These are phyloP conservation scores for Brachionus sp. DNA, from an alignment of 1,140 invertebrate genomes.

Conservation along the genomic window DNA sequence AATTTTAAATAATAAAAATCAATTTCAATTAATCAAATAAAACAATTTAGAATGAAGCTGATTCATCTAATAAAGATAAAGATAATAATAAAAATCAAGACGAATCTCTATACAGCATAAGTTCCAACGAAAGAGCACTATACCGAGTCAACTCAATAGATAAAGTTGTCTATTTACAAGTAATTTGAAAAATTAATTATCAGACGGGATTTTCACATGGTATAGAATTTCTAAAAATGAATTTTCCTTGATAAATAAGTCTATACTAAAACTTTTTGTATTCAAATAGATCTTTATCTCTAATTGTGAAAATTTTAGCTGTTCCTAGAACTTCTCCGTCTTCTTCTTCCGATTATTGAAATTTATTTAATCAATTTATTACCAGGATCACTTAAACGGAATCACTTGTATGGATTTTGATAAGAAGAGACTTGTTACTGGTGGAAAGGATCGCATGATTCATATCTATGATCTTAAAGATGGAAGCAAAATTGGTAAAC, in stretches of 20 bases:
- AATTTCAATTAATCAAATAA: too few species aligned
- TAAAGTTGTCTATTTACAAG: slow-evolving; percentile 17
- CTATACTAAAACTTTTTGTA: too few species aligned
- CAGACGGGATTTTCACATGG: too few species aligned
- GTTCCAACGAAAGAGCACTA: neutral
- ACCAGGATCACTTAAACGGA: neutral
- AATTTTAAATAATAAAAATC: too few species aligned
- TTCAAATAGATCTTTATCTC: too few species aligned
- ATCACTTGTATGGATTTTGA: slow-evolving; percentile 43
- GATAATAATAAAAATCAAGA: neutral
- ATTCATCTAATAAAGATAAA: neutral
- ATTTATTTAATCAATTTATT: neutral
- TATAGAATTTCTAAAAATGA: too few species aligned
- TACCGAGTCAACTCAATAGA: slow-evolving; percentile 14
- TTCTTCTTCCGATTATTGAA: neutral
- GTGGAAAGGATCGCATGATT: slow-evolving; percentile 13
- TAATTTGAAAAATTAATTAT: neutral
- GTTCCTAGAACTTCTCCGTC: too few species aligned
- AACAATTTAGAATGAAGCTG: neutral
- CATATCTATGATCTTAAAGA: slow-evolving; percentile 22
- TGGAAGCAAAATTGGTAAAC: slow-evolving; percentile 22
- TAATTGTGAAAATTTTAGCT: too few species aligned
- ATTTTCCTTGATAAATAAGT: too few species aligned
- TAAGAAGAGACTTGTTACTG: slow-evolving; percentile 33
- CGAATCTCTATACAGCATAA: neutral